A percentile compares a stretch with the other conserved stretches of the same genome.
Evolutionary conservation across 35 echinoderm and acorn worm species (phyloP).

Genomic region (Patiria miniata): DNA sequence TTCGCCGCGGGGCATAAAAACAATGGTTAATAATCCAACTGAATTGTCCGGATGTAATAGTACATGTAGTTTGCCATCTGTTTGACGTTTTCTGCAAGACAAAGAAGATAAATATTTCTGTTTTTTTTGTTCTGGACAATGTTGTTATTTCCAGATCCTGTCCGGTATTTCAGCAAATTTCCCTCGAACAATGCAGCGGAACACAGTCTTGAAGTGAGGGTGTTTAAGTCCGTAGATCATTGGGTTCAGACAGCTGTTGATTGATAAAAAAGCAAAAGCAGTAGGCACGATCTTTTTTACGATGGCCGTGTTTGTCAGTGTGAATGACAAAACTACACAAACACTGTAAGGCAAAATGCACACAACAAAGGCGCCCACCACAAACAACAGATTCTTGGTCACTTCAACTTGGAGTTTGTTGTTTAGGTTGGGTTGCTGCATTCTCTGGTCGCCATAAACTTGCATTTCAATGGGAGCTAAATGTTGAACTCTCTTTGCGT

Average conservation of each 20-base stretch:
- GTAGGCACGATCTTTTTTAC: not conserved
- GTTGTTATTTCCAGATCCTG: not conserved
- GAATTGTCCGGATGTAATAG: too few relatives aligned
- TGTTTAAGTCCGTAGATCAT: constrained; percentile 47
- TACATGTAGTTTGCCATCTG: too few relatives aligned
- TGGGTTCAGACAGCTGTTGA: constrained; percentile 36
- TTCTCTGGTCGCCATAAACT: too few relatives aligned
- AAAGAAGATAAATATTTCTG: too few relatives aligned
- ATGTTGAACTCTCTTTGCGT: not conserved
- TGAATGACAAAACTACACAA: not conserved
- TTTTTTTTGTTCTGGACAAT: not conserved
- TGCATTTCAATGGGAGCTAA: not conserved
- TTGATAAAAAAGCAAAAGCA: not conserved
- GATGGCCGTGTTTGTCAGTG: not conserved
- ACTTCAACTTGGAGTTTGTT: constrained; percentile 12
- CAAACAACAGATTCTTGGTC: constrained; percentile 41
- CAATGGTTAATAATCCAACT: too few relatives aligned
- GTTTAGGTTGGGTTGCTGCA: too few relatives aligned
- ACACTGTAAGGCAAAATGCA: constrained; percentile 23
- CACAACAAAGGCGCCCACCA: constrained; percentile 36
- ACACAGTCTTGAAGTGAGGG: constrained; percentile 41
- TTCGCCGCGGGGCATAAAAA: too few relatives aligned
- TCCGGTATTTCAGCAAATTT: not conserved
- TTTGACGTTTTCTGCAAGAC: too few relatives aligned
- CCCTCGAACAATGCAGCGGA: not conserved